phyloP scores from a whole-genome alignment of 1,140 invertebrate genomes.

The Meloidogyne chitwoodi region DNA sequence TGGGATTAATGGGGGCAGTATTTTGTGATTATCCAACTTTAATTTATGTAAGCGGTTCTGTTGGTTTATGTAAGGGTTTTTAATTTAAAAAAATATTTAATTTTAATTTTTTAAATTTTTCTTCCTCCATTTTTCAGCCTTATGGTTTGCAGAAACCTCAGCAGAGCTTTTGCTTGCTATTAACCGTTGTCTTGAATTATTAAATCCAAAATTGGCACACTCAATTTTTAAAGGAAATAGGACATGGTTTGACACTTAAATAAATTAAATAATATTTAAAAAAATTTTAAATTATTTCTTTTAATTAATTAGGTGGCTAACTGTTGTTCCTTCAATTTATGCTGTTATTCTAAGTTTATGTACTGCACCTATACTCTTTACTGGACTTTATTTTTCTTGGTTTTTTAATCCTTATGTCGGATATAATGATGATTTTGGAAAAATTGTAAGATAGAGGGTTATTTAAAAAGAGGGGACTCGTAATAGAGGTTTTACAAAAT shows the following conservation, averaged over 20 bases:
- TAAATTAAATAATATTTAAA: neutral
- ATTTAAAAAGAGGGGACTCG: too few species aligned
- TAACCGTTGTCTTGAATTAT: constrained; percentile 17
- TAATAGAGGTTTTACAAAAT: too few species aligned
- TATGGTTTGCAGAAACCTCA: constrained; percentile 10
- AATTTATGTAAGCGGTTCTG: constrained; percentile 14
- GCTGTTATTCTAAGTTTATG: neutral
- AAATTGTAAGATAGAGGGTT: neutral
- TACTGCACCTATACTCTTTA: constrained; percentile 18
- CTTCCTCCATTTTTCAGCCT: neutral
- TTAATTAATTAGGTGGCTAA: neutral
- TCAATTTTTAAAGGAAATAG: neutral
- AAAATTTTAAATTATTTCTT: neutral
- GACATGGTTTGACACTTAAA: neutral
- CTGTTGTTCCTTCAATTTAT: constrained; percentile 2
- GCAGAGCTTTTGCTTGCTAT: constrained; percentile 20
- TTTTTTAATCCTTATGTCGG: constrained; percentile 27
- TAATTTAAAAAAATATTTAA: neutral
- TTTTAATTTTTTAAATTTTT: neutral
- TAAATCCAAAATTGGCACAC: constrained; percentile 1
- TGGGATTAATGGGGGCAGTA: constrained; percentile 16
- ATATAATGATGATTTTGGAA: constrained; percentile 6
- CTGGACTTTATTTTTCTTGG: constrained; percentile 19
- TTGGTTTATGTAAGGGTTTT: constrained; percentile 2
- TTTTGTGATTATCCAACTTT: constrained; percentile 19